Percentiles rank a stretch among this genome's conserved stretches.
Evolutionary conservation across 2,797 vertebrate species (phyloP).

Genomic region (Hippopotamyrus pictus): DNA sequence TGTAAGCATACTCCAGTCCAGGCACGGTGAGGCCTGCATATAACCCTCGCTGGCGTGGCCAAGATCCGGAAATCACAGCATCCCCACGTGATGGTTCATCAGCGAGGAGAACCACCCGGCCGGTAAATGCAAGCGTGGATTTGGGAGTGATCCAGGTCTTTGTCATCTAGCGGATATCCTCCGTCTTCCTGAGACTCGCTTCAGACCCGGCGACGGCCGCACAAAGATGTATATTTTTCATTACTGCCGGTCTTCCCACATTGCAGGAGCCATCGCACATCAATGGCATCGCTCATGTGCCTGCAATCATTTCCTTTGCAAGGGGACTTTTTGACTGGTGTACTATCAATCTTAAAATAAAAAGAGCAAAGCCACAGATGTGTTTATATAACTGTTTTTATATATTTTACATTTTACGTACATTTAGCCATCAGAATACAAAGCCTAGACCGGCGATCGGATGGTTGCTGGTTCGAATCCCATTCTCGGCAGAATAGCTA

Average conservation of each 20-base stretch:
- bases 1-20: background rate
- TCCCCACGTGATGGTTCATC: background rate
- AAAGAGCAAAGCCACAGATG: background rate
- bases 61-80: background rate
- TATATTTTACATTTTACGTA: background rate
- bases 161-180: conserved; percentile 9
- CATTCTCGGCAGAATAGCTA: background rate
- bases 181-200: conserved; percentile 25
- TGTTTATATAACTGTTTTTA: background rate
- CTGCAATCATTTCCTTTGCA: background rate
- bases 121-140: conserved; percentile 18
- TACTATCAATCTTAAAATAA: background rate
- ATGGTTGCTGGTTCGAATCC: background rate
- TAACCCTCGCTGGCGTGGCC: background rate
- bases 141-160: conserved; percentile 26
- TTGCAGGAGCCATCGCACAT: background rate
- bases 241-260: conserved; percentile 18
- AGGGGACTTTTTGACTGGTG: background rate
- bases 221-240: conserved; percentile 28
- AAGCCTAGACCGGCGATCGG: background rate
- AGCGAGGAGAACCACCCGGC: background rate
- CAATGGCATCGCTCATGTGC: background rate
- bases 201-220: conserved; percentile 10
- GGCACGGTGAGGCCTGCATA: background rate
- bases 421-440: background rate